phyloP scores from a whole-genome alignment of 2,888 invertebrate genomes.

The Synanthedon andrenaeformis region DNA sequence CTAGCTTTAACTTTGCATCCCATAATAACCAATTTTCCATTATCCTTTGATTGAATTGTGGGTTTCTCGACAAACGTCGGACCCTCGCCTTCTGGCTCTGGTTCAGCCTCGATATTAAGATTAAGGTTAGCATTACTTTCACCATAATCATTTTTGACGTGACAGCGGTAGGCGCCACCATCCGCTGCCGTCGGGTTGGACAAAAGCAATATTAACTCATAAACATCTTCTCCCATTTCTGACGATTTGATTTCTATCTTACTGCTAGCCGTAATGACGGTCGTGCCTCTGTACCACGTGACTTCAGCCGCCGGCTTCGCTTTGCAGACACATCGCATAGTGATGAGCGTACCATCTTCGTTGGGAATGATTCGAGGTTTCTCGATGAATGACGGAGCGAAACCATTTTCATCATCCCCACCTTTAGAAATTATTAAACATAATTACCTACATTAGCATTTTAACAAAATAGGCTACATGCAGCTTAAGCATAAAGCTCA shows the following conservation, averaged over 20 bases:
- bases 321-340: conserved; percentile 96
- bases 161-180: conserved; percentile 80
- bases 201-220: conserved; percentile 81
- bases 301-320: conserved; percentile 95
- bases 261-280: conserved; percentile 84
- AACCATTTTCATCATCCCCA: conserved; percentile 92
- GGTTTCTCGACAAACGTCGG: conserved; percentile 95
- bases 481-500: conserved; percentile 56
- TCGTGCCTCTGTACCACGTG: conserved; percentile 94
- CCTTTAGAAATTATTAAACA: conserved; percentile 65
- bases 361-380: conserved; percentile 99
- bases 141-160: conserved; percentile 94
- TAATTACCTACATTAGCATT: conserved; percentile 1
- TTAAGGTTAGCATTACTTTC: conserved; percentile 97
- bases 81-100: conserved; percentile 92
- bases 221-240: conserved; percentile 85
- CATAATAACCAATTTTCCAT: conserved; percentile 63
- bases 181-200: conserved; percentile 66
- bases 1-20: conserved; percentile 66
- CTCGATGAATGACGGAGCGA: conserved; percentile 96
- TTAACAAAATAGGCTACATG: conserved; percentile 27
- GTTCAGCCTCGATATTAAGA: conserved; percentile 95
- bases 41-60: conserved; percentile 81
- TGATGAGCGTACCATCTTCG: conserved; percentile 95
- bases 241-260: conserved; percentile 86